These are phyloP conservation scores for Strix occidentalis DNA, from an alignment of 2,797 vertebrate species.

Conservation along the genomic window DNA sequence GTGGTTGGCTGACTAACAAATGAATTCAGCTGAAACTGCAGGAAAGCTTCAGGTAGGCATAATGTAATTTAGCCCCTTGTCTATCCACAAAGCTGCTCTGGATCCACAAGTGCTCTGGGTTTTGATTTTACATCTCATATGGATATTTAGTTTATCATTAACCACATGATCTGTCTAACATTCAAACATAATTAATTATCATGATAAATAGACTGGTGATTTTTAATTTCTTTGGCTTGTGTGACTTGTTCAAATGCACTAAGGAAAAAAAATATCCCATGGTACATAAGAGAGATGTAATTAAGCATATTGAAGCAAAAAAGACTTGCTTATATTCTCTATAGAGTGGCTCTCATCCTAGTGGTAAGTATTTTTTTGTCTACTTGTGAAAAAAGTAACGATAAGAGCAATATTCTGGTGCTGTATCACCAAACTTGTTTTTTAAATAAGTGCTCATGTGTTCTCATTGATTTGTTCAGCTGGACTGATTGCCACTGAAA, in stretches of 20 bases:
- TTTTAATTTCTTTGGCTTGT: not conserved
- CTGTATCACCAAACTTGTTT: not conserved
- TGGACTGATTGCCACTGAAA: not conserved
- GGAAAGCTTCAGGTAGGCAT: not conserved
- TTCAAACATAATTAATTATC: not conserved
- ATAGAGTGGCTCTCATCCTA: not conserved
- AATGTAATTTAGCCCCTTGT: not conserved
- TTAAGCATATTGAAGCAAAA: not conserved
- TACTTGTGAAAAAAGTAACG: not conserved
- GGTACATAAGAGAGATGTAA: not conserved
- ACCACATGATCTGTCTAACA: not conserved
- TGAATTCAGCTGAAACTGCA: not conserved
- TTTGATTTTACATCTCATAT: not conserved
- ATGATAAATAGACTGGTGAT: not conserved
- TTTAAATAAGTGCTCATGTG: not conserved
- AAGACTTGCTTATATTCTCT: not conserved
- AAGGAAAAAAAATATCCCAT: not conserved
- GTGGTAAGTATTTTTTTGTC: not conserved
- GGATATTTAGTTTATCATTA: not conserved
- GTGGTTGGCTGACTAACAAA: not conserved
- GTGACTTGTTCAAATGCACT: not conserved
- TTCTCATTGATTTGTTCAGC: not conserved
- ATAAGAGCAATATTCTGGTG: not conserved
- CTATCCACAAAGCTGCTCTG: not conserved
- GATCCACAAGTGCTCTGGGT: not conserved